phyloP scores from a whole-genome alignment of 2,888 invertebrate species.

The Oegoconia quadripuncta region DNA sequence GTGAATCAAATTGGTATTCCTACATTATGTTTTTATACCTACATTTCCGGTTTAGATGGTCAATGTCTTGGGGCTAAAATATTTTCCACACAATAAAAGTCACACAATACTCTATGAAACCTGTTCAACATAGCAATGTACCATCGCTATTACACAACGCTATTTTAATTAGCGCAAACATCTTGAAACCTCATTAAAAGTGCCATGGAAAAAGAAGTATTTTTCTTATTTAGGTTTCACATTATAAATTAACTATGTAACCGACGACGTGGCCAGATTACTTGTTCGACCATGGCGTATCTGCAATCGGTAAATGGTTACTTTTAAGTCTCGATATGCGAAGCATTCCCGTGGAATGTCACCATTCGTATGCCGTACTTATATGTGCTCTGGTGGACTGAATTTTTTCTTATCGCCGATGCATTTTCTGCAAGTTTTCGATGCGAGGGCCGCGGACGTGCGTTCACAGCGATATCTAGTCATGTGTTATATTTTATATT shows the following conservation, averaged over 20 bases:
- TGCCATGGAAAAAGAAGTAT: conserved; percentile 59
- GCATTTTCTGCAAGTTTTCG: conserved; percentile 77
- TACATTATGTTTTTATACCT: too few species aligned
- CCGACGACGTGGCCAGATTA: conserved; percentile 73
- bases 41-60: too few species aligned
- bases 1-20: too few species aligned
- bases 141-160: conserved; percentile 2
- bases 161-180: conserved; percentile 23
- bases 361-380: conserved; percentile 71
- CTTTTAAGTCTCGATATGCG: conserved; percentile 75
- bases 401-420: conserved; percentile 77
- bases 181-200: conserved; percentile 46
- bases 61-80: too few species aligned
- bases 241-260: conserved; percentile 21
- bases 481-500: conserved; percentile 32
- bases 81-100: too few species aligned
- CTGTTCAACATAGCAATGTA: not conserved
- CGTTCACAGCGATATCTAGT: conserved; percentile 4
- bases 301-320: conserved; percentile 78
- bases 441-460: conserved; percentile 50
- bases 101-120: not conserved
- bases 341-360: conserved; percentile 72
- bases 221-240: conserved; percentile 74
- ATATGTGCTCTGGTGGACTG: conserved; percentile 68
- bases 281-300: conserved; percentile 74